Conservation (phyloP, 2,797 vertebrate genomes). For the Pyrocephalus nanus region DNA sequence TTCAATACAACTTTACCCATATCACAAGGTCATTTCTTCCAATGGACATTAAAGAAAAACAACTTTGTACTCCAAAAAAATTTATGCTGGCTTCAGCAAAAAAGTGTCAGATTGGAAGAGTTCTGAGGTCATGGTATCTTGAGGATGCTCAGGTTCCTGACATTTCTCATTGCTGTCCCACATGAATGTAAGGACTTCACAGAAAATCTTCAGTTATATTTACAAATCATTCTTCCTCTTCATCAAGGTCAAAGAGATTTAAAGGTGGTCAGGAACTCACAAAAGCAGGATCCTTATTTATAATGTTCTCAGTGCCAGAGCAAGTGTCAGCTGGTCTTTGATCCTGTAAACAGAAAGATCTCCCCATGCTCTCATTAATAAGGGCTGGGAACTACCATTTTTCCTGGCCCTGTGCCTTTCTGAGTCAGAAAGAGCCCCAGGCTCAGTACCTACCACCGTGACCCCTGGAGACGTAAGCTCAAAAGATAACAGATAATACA, state of each 20-base stretch:
- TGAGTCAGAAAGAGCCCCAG: neutral
- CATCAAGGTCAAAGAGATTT: slow-evolving; percentile 25
- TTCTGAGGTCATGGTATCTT: neutral
- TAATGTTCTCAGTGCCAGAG: neutral
- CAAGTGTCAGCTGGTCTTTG: slow-evolving; percentile 31
- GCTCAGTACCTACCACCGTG: neutral
- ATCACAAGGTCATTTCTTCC: slow-evolving; percentile 17
- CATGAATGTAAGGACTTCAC: neutral
- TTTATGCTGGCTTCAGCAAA: neutral
- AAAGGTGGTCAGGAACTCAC: slow-evolving; percentile 33
- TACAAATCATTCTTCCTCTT: slow-evolving; percentile 9
- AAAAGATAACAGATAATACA: neutral
- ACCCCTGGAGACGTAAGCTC: neutral
- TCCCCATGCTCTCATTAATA: slow-evolving; percentile 17
- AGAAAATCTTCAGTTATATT: neutral
- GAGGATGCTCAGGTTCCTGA: neutral
- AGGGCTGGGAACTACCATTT: slow-evolving; percentile 30
- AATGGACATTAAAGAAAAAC: neutral
- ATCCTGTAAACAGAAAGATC: neutral
- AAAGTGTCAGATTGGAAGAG: neutral
- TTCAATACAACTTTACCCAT: neutral
- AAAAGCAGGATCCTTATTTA: slow-evolving; percentile 11
- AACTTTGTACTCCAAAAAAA: neutral
- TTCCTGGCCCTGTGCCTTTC: slow-evolving; percentile 39
- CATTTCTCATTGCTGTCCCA: neutral